Evolutionary conservation across 64 coral and sea anemone genomes (phyloP), one percentile per base, ranked within the genome.

Genomic region (Trachythela sp.): DNA sequence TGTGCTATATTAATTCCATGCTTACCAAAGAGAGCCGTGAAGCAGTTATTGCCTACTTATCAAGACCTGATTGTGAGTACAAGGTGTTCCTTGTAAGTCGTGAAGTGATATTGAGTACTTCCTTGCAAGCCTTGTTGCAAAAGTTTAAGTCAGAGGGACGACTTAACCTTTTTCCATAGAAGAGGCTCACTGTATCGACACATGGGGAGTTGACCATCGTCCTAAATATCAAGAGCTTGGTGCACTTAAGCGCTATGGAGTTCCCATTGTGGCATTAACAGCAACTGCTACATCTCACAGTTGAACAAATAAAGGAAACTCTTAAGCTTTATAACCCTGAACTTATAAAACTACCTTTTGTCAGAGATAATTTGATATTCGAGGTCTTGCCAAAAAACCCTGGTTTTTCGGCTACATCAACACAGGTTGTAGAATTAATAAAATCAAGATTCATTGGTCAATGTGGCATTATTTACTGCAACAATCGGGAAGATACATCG

Each of bases 231-330:
- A 51, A 2, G 29, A 92, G 56, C 38, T 88, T 13, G 85, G 91
- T 29, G 24, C 50, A 24, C 39, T 92, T 8, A 83, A 80, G 30
- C 36, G 86, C 26, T 92, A 88, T 34, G 36, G 18, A 9, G 83
- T 48, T 34, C 83, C 89, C 52, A 38, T 88, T 88, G 70, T 92
- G 18, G 91, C 91, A 41, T 37, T 92, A 34, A 92, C 91, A 30
- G 86, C 86, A 34, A 88, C 91, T 70, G 80, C 41, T 8, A 88
- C 76, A 42, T 80, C 32, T 80, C 30, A 80, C 75, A 80, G 20
- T 80, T 38, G 75, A 80, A 35, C 71, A 80, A 80, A 80, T 80
- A 35, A 80, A 80, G 0, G 34, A 37, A 36, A 80, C 75, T 37
- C 34, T 80, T 15, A 80, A 35, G 20, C 33, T 80, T 30, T 80